These are phyloP conservation scores for Cordilura impudica DNA, from an alignment of 2,888 invertebrate species.

Conservation along the genomic window DNA sequence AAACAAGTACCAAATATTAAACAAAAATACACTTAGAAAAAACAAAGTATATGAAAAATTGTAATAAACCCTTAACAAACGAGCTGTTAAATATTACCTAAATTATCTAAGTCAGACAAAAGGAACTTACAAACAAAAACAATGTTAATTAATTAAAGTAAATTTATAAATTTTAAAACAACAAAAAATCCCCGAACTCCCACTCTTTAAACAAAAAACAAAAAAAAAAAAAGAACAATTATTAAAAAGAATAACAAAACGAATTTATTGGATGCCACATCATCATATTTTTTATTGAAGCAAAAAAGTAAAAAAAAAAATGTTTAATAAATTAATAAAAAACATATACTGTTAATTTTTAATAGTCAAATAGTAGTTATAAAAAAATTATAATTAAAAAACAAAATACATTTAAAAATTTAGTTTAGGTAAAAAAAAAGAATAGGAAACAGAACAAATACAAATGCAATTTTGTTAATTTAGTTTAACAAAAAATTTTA, in stretches of 20 bases:
- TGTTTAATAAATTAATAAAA: conserved; percentile 48
- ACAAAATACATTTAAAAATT: conserved; percentile 27
- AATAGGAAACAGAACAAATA: conserved; percentile 24
- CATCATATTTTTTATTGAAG: conserved; percentile 69
- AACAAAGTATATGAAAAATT: conserved; percentile 9
- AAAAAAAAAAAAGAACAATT: conserved; percentile 57
- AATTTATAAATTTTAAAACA: conserved; percentile 56
- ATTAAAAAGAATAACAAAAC: conserved; percentile 74
- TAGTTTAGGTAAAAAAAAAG: conserved; percentile 46
- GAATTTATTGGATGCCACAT: conserved; percentile 78
- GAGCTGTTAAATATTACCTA: conserved; percentile 60
- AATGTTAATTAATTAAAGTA: conserved; percentile 53
- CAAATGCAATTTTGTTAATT: neutral
- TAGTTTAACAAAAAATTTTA: conserved; percentile 52
- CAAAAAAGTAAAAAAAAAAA: conserved; percentile 55
- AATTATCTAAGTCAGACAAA: conserved; percentile 56
- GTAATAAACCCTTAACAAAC: conserved; percentile 36
- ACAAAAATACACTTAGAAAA: conserved; percentile 36
- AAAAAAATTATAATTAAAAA: conserved; percentile 55
- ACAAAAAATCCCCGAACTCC: conserved; percentile 51
- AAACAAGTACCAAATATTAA: conserved; percentile 60
- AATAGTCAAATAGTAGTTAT: conserved; percentile 61
- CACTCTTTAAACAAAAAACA: conserved; percentile 42
- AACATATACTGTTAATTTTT: conserved; percentile 58
- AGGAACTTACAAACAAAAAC: conserved; percentile 42